Evolutionary conservation across 2,888 invertebrate genomes (phyloP).

Genomic region (Patella pellucida): DNA sequence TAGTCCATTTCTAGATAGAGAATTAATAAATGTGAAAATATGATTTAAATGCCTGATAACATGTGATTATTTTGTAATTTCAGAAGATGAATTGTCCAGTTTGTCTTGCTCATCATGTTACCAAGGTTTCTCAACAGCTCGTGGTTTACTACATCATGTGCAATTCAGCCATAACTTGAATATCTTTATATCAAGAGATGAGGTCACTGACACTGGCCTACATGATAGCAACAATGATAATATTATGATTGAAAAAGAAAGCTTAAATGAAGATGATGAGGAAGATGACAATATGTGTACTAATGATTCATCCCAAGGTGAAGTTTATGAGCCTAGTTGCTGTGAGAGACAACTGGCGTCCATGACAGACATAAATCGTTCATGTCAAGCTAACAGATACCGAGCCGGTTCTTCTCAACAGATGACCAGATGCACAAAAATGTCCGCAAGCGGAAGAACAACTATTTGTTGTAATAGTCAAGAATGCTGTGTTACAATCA

Average conservation of each 20-base stretch:
- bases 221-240: neutral
- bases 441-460: neutral
- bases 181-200: constrained; percentile 42
- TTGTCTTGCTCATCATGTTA: constrained; percentile 61
- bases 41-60: neutral
- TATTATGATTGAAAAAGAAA: neutral
- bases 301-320: neutral
- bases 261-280: neutral
- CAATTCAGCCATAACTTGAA: constrained; percentile 60
- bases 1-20: too few relatives aligned
- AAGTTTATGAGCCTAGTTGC: neutral
- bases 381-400: neutral
- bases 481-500: constrained; percentile 57
- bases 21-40: constrained; percentile 17
- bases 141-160: constrained; percentile 63
- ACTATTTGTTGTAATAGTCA: constrained; percentile 51
- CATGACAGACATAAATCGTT: neutral
- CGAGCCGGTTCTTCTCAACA: neutral
- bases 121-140: constrained; percentile 60
- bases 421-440: neutral
- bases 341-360: neutral
- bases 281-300: constrained; percentile 6
- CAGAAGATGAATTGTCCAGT: constrained; percentile 33
- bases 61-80: constrained; percentile 18
- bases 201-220: neutral